phyloP scores from a whole-genome alignment of 2,888 invertebrate species.

The Hirtodrosophila confusa region DNA sequence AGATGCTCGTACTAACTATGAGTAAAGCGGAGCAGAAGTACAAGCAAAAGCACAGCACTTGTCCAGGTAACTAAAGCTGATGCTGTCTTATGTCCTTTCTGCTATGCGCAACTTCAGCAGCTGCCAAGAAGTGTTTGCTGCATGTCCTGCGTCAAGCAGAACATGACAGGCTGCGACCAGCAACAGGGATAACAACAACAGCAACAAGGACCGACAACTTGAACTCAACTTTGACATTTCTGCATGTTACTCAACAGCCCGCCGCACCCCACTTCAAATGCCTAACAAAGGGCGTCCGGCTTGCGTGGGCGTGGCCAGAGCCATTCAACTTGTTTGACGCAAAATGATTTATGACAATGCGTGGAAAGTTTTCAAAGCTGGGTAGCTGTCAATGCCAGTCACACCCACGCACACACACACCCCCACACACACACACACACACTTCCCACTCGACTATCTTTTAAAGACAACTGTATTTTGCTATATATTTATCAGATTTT shows the following conservation, averaged over 20 bases:
- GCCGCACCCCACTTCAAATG: constrained; percentile 29
- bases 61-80: constrained; percentile 14
- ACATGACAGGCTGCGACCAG: constrained; percentile 43
- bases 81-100: constrained; percentile 5
- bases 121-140: constrained; percentile 4
- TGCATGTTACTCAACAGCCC: constrained; percentile 39
- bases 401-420: constrained; percentile 19
- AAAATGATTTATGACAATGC: constrained; percentile 76
- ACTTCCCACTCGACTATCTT: constrained; percentile 24
- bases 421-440: constrained; percentile 8
- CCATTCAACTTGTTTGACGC: constrained; percentile 65
- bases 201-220: constrained; percentile 10
- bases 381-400: constrained; percentile 53
- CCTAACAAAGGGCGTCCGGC: constrained; percentile 33
- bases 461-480: constrained; percentile 35
- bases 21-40: too few relatives aligned
- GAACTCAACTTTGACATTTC: constrained; percentile 61
- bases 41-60: constrained; percentile 17
- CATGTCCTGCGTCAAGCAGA: constrained; percentile 13
- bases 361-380: constrained; percentile 55
- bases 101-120: constrained; percentile 10
- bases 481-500: constrained; percentile 33
- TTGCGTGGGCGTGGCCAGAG: constrained; percentile 40
- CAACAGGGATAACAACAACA: constrained; percentile 16
- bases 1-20: not conserved